Evolutionary conservation across 2,888 invertebrate genomes (phyloP), one percentile per base, ranked within the genome.

Genomic region (Amorpha juglandis): DNA sequence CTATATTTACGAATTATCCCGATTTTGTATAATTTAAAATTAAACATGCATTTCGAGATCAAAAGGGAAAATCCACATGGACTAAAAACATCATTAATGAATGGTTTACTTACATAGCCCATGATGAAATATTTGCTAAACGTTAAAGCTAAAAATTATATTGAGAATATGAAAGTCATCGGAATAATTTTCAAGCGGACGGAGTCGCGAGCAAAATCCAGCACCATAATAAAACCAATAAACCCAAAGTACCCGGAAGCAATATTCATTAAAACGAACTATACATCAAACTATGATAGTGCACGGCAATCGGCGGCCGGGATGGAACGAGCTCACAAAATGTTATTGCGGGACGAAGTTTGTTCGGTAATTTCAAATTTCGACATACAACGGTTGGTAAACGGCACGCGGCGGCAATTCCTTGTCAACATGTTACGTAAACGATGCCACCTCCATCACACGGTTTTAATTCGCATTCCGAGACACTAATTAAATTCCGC

Each of bases 401-500:
- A 67, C 67, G 50, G 63, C 65, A 68, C 70, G 71, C 27, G 68
- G 71, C 76, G 73, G 78, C 74, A 81, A 84, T 81, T 78, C 74
- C 79, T 77, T 76, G 75, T 78, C 81, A 78, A 75, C 73, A 72
- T 68, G 74, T 73, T 75, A 80, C 79, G 76, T 78, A 79, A 78
- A 75, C 78, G 76, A 72, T 58, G 72, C 74, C 69, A 76, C 78
- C 78, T 79, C 73, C 82, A 77, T 84, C 79, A 79, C 77, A 74
- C 72, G 83, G 83, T 80, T 84, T 63, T 85, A 86, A 87, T 86
- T 84, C 82, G 80, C 82, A 85, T 86, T 84, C 84, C 82, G 72
- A 80, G 73, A 74, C 82, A 83, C 78, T 89, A 89, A 90, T 90
- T 88, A 90, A 89, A 90, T 90, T 88, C 89, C 86, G 73, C 74